Conservation (phyloP, 2,888 invertebrate species). For the Entomobrya multifasciata region DNA sequence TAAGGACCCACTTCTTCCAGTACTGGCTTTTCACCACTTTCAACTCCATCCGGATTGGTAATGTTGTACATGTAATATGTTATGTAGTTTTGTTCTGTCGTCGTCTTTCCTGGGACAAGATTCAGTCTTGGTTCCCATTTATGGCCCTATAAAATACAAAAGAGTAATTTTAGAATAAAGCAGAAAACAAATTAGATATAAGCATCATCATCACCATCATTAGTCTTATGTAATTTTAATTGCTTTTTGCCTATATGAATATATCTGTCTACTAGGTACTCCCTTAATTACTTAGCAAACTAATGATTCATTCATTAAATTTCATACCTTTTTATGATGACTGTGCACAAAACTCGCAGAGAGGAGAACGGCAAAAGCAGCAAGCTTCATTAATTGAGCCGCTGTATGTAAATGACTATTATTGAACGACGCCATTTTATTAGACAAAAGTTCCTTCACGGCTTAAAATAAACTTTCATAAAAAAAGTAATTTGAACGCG, state of each 20-base stretch:
- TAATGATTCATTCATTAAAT: not conserved
- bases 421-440: not conserved
- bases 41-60: constrained; percentile 75
- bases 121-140: constrained; percentile 68
- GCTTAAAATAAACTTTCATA: constrained; percentile 38
- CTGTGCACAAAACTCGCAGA: constrained; percentile 54
- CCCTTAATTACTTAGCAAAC: not conserved
- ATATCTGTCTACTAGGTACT: not conserved
- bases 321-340: constrained; percentile 65
- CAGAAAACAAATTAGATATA: constrained; percentile 7
- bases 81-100: constrained; percentile 67
- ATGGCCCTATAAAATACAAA: constrained; percentile 50
- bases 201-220: not conserved
- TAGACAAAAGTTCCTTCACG: not conserved
- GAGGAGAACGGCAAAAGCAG: constrained; percentile 39
- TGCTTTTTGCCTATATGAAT: constrained; percentile 20
- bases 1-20: constrained; percentile 73
- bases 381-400: constrained; percentile 21
- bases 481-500: not conserved
- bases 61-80: constrained; percentile 76
- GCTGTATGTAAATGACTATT: constrained; percentile 23
- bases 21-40: constrained; percentile 62
- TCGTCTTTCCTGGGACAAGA: constrained; percentile 66
- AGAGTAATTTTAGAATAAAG: not conserved
- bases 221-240: not conserved